Conservation (phyloP, 2,113 vertebrate genomes). For the Balaeniceps rex region DNA sequence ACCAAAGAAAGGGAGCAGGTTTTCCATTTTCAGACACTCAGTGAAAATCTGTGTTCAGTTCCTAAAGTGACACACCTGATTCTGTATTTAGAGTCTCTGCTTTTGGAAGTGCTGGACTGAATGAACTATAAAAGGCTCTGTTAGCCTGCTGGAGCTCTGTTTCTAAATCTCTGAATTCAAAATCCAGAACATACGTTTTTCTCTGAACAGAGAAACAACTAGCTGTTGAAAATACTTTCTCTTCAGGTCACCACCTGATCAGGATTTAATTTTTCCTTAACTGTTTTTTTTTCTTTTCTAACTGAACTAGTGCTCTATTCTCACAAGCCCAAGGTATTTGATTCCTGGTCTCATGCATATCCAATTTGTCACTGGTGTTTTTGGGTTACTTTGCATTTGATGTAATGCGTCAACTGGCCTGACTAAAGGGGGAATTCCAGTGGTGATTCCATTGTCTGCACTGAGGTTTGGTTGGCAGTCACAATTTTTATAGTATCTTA, state of each 20-base stretch:
- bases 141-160: background rate
- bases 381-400: background rate
- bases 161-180: background rate
- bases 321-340: background rate
- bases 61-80: background rate
- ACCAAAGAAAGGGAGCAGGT: background rate
- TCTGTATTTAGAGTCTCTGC: background rate
- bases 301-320: background rate
- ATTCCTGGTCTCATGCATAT: background rate
- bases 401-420: background rate
- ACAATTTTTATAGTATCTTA: background rate
- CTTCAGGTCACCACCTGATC: background rate
- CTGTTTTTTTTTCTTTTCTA: background rate
- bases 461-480: background rate
- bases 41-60: background rate
- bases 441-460: background rate
- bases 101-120: background rate
- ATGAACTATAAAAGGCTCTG: background rate
- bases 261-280: background rate
- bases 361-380: background rate
- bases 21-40: background rate
- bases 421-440: background rate
- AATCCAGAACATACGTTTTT: background rate
- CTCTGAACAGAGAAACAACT: background rate
- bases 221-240: background rate